Evolutionary conservation across 2,888 invertebrate genomes (phyloP).

Genomic region (Brenthis daphne): DNA sequence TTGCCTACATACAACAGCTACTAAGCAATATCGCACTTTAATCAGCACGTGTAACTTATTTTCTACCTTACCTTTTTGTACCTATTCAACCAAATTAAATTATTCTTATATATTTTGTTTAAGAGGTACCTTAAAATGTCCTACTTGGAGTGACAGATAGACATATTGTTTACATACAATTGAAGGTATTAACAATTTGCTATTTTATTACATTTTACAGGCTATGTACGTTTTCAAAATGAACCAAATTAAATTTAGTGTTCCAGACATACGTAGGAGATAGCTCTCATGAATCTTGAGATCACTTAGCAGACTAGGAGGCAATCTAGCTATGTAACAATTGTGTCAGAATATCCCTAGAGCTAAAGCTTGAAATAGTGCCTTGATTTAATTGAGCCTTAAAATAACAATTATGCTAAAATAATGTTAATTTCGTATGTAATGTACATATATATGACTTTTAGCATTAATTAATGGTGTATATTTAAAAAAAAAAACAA

Average conservation of each 20-base stretch:
- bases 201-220: not conserved
- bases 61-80: too few relatives aligned
- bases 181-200: too few relatives aligned
- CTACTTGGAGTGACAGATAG: too few relatives aligned
- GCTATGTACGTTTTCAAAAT: not conserved
- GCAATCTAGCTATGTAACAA: slow-evolving; percentile 20
- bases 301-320: slow-evolving; percentile 26
- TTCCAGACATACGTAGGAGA: slow-evolving; percentile 9
- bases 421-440: not conserved
- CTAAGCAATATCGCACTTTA: too few relatives aligned
- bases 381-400: slow-evolving; percentile 13
- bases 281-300: slow-evolving; percentile 30
- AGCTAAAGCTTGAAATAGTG: slow-evolving; percentile 17
- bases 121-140: too few relatives aligned
- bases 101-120: too few relatives aligned
- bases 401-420: not conserved
- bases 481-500: not conserved
- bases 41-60: too few relatives aligned
- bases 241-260: slow-evolving; percentile 11
- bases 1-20: too few relatives aligned
- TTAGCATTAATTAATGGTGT: not conserved
- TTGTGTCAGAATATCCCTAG: slow-evolving; percentile 21
- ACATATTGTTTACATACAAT: too few relatives aligned
- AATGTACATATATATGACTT: not conserved
- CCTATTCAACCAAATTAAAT: too few relatives aligned